A percentile compares a stretch with the other conserved stretches of the same genome.
Conservation (phyloP, 2,797 vertebrate species). For the Nothura maculosa region DNA sequence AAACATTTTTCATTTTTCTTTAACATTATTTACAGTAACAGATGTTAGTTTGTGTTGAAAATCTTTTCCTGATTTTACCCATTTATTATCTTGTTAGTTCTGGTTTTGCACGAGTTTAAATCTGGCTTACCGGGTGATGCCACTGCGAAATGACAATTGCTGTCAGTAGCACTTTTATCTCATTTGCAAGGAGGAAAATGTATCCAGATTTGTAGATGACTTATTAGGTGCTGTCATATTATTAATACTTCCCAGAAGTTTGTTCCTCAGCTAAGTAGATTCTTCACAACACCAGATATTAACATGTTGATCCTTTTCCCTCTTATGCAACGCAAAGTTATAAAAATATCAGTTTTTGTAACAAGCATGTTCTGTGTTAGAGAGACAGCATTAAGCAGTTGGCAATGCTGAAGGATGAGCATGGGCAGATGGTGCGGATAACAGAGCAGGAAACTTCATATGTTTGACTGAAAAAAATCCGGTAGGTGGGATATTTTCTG, state of each 20-base stretch:
- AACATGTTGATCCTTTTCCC: neutral
- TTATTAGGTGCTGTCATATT: neutral
- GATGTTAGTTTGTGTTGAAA: neutral
- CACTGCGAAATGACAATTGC: neutral
- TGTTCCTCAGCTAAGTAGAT: neutral
- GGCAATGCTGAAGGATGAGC: neutral
- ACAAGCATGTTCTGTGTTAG: neutral
- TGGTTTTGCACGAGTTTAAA: neutral
- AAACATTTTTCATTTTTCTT: constrained; percentile 36
- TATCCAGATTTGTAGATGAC: neutral
- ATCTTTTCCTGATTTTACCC: neutral
- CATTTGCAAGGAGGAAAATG: neutral
- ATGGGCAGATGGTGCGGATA: neutral
- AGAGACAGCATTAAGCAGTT: neutral
- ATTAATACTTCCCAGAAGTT: neutral
- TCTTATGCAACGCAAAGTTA: neutral
- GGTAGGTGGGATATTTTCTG: neutral
- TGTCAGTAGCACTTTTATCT: neutral
- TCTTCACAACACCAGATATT: neutral
- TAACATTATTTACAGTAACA: neutral
- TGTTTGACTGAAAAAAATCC: neutral
- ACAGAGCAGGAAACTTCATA: neutral
- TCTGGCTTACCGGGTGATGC: neutral
- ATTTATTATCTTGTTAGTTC: neutral
- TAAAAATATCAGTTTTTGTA: neutral